Percentiles rank a stretch among this genome's conserved stretches.
These are phyloP conservation scores for Scomber colias DNA, from an alignment of 2,113 vertebrate genomes.

Conservation along the genomic window DNA sequence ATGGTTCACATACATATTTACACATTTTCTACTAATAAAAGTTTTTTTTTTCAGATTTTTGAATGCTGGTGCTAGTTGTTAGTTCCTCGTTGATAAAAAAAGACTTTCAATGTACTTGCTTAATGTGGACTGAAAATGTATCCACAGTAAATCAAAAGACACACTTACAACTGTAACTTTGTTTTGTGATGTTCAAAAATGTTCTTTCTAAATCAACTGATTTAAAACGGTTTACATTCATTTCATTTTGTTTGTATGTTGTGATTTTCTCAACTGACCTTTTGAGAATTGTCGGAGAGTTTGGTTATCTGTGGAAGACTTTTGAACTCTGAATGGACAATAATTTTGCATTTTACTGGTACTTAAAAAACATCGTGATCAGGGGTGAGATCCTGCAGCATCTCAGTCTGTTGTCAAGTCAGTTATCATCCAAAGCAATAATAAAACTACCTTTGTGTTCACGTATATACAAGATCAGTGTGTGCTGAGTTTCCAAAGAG, in stretches of 20 bases:
- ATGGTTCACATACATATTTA: conserved; percentile 82
- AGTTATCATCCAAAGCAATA: conserved; percentile 28
- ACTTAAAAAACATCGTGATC: conserved; percentile 39
- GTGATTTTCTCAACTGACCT: conserved; percentile 25
- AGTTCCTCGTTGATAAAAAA: conserved; percentile 69
- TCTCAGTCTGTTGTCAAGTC: conserved; percentile 24
- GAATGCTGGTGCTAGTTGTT: conserved; percentile 81
- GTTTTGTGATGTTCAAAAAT: conserved; percentile 32
- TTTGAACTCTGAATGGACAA: conserved; percentile 32
- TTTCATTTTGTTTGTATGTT: conserved; percentile 55
- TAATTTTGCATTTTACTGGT: conserved; percentile 28
- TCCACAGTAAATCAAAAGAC: conserved; percentile 46
- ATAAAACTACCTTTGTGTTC: conserved; percentile 24
- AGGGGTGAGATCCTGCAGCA: conserved; percentile 1
- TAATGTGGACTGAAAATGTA: conserved; percentile 39
- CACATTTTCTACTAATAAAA: conserved; percentile 72
- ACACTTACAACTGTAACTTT: conserved; percentile 54
- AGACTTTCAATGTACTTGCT: conserved; percentile 40
- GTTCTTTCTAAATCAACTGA: conserved; percentile 42
- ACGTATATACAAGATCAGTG: conserved; percentile 50
- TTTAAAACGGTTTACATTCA: conserved; percentile 78
- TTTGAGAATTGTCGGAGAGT: conserved; percentile 33
- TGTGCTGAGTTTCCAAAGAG: conserved; percentile 63
- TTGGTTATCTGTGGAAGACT: conserved; percentile 73
- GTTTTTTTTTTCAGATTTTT: conserved; percentile 49